Conservation (phyloP, 2,888 invertebrate species). For the Caenorhabditis uteleia region DNA sequence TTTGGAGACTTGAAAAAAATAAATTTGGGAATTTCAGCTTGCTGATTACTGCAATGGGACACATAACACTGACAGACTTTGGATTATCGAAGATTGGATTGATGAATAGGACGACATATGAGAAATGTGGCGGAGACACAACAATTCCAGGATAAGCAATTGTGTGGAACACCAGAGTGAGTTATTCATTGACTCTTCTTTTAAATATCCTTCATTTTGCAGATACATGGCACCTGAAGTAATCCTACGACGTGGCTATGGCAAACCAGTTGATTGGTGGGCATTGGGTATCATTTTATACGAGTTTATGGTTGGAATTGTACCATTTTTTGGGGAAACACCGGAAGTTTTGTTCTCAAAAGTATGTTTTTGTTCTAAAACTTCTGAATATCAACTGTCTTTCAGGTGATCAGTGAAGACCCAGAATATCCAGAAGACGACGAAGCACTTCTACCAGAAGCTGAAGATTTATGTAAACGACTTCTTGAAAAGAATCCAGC, state of each 20-base stretch:
- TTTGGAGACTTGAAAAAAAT: neutral
- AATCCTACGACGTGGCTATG: conserved; percentile 70
- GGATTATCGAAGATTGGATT: conserved; percentile 90
- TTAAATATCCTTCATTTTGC: too few species aligned
- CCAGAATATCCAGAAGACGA: conserved; percentile 98
- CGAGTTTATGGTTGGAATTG: conserved; percentile 94
- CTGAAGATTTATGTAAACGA: conserved; percentile 87
- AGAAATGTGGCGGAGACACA: conserved; percentile 77
- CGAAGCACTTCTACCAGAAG: conserved; percentile 83
- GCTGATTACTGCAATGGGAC: conserved; percentile 94
- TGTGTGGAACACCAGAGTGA: conserved; percentile 69
- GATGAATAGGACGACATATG: conserved; percentile 81
- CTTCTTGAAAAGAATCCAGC: conserved; percentile 90
- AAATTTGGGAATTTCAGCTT: too few species aligned
- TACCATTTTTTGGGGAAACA: conserved; percentile 98
- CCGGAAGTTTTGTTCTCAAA: conserved; percentile 98
- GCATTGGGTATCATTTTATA: conserved; percentile 96
- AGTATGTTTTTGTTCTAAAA: conserved; percentile 75
- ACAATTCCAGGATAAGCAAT: conserved; percentile 97
- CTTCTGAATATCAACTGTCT: too few species aligned
- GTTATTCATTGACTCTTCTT: conserved; percentile 3
- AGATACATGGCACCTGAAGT: conserved; percentile 95
- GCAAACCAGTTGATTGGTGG: conserved; percentile 76
- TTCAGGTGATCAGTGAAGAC: conserved; percentile 76
- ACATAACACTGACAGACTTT: conserved; percentile 98